A percentile compares a stretch with the other conserved stretches of the same genome.
Evolutionary conservation across 1,140 invertebrate genomes (phyloP).

Genomic region (Ganaspis sp.): DNA sequence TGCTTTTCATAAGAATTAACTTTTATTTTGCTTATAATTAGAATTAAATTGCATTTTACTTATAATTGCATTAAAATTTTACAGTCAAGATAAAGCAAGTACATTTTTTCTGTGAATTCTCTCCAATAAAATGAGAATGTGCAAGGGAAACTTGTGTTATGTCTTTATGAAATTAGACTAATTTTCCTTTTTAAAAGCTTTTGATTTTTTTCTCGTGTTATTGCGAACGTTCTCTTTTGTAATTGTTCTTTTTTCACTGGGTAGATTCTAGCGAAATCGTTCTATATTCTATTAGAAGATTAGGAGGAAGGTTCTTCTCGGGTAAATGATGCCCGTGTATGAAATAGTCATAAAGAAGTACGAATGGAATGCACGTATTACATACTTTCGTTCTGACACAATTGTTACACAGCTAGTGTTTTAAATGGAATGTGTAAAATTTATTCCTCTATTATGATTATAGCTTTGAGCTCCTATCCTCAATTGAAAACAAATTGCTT

Average conservation of each 20-base stretch:
- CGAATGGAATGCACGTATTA: background rate
- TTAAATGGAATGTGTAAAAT: background rate
- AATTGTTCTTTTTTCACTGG: conserved; percentile 9
- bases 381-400: conserved; percentile 18
- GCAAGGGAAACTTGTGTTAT: too few relatives aligned
- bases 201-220: background rate
- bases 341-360: background rate
- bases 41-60: too few relatives aligned
- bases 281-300: background rate
- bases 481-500: conserved; percentile 15
- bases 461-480: conserved; percentile 14
- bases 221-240: background rate
- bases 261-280: conserved; percentile 1
- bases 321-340: background rate
- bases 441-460: conserved; percentile 10
- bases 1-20: too few relatives aligned
- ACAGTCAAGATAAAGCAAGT: too few relatives aligned
- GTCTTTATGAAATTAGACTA: background rate
- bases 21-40: too few relatives aligned
- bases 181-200: conserved; percentile 13
- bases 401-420: conserved; percentile 1
- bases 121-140: too few relatives aligned
- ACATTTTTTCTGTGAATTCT: too few relatives aligned
- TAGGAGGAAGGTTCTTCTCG: background rate
- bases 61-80: too few relatives aligned